Base-by-base conservation (phyloP, 2,797 vertebrate species). In the Bovichtus diacanthus region DNA sequence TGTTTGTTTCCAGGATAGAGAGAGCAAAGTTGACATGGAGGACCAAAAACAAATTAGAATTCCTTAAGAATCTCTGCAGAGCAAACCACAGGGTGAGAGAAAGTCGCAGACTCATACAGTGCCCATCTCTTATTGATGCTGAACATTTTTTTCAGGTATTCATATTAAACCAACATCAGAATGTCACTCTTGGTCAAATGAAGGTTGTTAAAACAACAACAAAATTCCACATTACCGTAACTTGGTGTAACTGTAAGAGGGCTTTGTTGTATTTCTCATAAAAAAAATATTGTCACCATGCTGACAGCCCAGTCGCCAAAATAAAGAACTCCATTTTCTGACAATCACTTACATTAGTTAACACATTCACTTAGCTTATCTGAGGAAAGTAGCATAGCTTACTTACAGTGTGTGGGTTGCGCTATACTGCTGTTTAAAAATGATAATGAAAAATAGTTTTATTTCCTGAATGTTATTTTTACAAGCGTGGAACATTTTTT, bases 91-190 rank as follows among this genome's bases (percentile, higher is more conserved):
- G 49, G 49, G 6, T 53, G n/a, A 49, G 23, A 53, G 18, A 9
- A 31, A 11, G 51, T 18, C 15, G 8, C 56, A 59, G 60, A 27
- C 23, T n/a, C 46, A 64, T 46, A 36, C n/a, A 36, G 9, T 36
- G 62, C 12, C 31, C 18, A 11, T 54, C 16, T 43, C 23, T 13
- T 53, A 18, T 21, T 34, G 11, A 21, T 29, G 41, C 16, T 61
- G 21, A 27, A 34, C 4, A 49, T 10, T 49, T n/a, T n/a, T 38
- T 21, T 50, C 31, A 27, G 36, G 36, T n/a, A 29, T 53, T 53
- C 18, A 15, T 29, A 53, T 66, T 41, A 53, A 66, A 53, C n/a
- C 68, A 44, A 68, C n/a, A 44, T 31, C 12, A 56, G 29, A 53
- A 53, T 18, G 43, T 27, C 29, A 38, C 31, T 58, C 10, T 19